These are phyloP conservation scores for Pseudopipra pipra DNA, from an alignment of 2,113 vertebrate species.

Conservation along the genomic window DNA sequence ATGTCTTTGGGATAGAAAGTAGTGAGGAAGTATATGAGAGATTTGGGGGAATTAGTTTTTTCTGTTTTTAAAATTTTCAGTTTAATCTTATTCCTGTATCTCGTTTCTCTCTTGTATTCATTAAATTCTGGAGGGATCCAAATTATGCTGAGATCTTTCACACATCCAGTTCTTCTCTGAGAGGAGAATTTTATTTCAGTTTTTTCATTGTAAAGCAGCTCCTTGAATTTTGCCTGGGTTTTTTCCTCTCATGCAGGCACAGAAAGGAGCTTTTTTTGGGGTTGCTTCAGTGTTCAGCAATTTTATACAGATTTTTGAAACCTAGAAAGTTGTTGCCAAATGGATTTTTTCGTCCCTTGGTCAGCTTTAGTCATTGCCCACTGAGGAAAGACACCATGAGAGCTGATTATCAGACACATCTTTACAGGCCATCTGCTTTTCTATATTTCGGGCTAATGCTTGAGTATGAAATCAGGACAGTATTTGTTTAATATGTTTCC, in stretches of 20 bases:
- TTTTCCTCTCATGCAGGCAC: not conserved
- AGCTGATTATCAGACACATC: constrained; percentile 27
- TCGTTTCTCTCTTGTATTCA: not conserved
- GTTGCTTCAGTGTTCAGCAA: not conserved
- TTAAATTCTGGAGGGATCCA: not conserved
- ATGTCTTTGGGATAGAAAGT: not conserved
- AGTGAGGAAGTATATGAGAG: not conserved
- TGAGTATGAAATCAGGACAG: not conserved
- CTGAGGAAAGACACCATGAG: not conserved
- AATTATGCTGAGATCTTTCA: not conserved
- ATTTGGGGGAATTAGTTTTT: not conserved
- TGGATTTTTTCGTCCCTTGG: not conserved
- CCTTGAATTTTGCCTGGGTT: not conserved
- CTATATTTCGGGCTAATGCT: not conserved
- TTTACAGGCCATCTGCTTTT: not conserved
- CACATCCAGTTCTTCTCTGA: not conserved
- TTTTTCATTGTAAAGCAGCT: not conserved
- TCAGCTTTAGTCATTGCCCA: not conserved
- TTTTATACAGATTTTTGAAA: not conserved
- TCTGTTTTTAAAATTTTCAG: not conserved
- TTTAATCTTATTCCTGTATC: not conserved
- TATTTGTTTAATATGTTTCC: constrained; percentile 6
- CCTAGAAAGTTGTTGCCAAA: not conserved
- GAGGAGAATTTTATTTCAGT: too few relatives aligned
- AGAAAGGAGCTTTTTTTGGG: not conserved